Evolutionary conservation across 2,888 invertebrate genomes (phyloP), one percentile per base, ranked within the genome.

Genomic region (Brassicogethes aeneus): DNA sequence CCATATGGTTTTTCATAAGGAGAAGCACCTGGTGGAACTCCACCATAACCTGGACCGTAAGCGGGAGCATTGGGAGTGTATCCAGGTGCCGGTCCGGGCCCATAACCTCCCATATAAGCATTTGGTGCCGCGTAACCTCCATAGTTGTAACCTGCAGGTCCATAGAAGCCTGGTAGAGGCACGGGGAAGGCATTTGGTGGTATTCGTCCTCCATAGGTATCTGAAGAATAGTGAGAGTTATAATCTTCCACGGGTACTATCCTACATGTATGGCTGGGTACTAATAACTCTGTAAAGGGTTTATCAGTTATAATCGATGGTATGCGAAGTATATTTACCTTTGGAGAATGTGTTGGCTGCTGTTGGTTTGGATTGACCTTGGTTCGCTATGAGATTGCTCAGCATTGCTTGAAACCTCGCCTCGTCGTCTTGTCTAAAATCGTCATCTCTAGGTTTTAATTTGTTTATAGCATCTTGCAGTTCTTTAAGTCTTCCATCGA

Each of bases 391-490:
- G 5, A 23, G 23, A 7, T 23, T 23, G 23, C 5, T 23, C 10
- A 23, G 23, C 23, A 23, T 23, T 23, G 23, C 23, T 10, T 23
- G 23, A 10, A 35, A 15, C 8, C 35, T 15, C 10, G 35, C 13
- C 12, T 15, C 13, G 5, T 23, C 23, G 10, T 23, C 23, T 5
- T 23, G 5, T 23, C 23, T 23, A 2, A 36, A 30, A 16, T 44
- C 44, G 12, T 57, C 54, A 30, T 54, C 54, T 43, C 55, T 60
- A 1, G 58, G 55, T 37, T 48, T 53, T 15, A 64, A 40, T 31
- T 44, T 53, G 16, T 57, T 53, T 13, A 65, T 64, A 2, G 58
- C 61, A 2, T 45, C 40, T 45, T 64, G 55, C 13, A 65, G 45
- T 36, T 50, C 43, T 30, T 44, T 50, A n/a, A 62, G 40, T 38